phyloP scores from a whole-genome alignment of 1,140 invertebrate genomes.

The Bombus soroeensis region DNA sequence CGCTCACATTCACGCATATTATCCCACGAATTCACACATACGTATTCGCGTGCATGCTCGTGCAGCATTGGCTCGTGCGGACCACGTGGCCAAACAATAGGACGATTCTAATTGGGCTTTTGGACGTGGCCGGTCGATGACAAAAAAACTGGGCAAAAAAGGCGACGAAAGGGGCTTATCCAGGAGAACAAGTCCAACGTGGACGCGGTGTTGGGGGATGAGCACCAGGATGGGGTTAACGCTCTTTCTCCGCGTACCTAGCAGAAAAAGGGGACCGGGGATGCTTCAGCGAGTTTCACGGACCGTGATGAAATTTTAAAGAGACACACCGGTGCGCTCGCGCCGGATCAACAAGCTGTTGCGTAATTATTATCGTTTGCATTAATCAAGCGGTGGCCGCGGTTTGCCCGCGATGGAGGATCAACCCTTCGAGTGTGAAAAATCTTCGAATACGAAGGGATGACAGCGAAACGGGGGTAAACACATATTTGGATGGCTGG shows the following conservation, averaged over 20 bases:
- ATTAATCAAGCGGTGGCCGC: slow-evolving; percentile 33
- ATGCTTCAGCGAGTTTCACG: slow-evolving; percentile 48
- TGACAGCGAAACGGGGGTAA: background rate
- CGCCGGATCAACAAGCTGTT: slow-evolving; percentile 37
- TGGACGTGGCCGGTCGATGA: slow-evolving; percentile 59
- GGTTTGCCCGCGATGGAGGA: background rate
- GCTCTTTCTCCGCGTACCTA: slow-evolving; percentile 7
- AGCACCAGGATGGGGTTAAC: slow-evolving; percentile 66
- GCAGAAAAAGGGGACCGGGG: background rate
- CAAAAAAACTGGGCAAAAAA: slow-evolving; percentile 66
- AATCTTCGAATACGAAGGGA: background rate
- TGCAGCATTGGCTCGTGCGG: slow-evolving; percentile 71
- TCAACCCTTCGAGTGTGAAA: slow-evolving; percentile 23
- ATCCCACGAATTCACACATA: slow-evolving; percentile 15
- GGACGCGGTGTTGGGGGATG: slow-evolving; percentile 39
- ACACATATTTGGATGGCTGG: background rate
- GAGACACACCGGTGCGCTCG: slow-evolving; percentile 57
- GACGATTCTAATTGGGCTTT: slow-evolving; percentile 79
- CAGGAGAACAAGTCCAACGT: slow-evolving; percentile 51
- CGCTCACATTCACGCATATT: background rate
- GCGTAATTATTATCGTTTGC: slow-evolving; percentile 55
- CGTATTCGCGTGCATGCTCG: slow-evolving; percentile 48
- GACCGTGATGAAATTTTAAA: slow-evolving; percentile 72
- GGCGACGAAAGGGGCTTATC: slow-evolving; percentile 70
- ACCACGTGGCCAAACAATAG: slow-evolving; percentile 79